Evolutionary conservation across 2,797 vertebrate genomes (phyloP).

Genomic region (Enteromius anoplus): DNA sequence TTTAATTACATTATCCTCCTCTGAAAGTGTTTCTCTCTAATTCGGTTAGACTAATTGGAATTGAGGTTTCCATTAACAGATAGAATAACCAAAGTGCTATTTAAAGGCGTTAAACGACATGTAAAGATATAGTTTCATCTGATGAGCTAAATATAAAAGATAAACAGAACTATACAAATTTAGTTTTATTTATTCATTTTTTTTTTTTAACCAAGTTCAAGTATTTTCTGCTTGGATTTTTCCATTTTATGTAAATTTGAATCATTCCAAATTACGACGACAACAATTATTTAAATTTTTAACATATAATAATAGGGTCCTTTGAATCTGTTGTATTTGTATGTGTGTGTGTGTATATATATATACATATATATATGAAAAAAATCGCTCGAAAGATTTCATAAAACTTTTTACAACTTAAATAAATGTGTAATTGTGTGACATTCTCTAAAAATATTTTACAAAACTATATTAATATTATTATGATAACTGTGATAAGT

Average conservation of each 20-base stretch:
- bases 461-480: neutral
- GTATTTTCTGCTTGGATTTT: neutral
- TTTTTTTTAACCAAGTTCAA: neutral
- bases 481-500: neutral
- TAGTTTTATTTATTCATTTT: neutral
- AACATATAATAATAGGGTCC: neutral
- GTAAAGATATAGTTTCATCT: neutral
- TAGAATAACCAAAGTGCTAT: neutral
- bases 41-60: neutral
- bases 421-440: too few relatives aligned
- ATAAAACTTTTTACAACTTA: too few relatives aligned
- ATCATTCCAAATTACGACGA: neutral
- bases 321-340: too few relatives aligned
- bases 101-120: neutral
- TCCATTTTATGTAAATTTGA: neutral
- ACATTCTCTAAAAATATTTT: neutral
- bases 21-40: constrained; percentile 1
- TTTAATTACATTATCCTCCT: neutral
- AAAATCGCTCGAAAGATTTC: too few relatives aligned
- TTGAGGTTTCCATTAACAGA: neutral
- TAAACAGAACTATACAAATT: neutral
- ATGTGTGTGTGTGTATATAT: too few relatives aligned
- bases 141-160: neutral
- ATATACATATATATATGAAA: too few relatives aligned
- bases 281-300: neutral